phyloP scores from a whole-genome alignment of 2,113 vertebrate species.

The Heterotis niloticus region DNA sequence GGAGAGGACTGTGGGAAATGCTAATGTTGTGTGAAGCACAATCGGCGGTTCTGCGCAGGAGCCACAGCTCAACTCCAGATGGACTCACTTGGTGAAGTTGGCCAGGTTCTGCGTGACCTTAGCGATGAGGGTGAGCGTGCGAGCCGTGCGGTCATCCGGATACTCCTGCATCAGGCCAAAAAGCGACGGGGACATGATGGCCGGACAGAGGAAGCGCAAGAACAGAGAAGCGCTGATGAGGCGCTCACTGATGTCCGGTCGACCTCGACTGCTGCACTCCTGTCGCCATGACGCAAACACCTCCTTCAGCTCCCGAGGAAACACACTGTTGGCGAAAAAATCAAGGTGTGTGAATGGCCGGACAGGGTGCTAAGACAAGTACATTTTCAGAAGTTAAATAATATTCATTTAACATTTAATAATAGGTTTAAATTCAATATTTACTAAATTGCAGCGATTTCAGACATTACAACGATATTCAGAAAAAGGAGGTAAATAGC shows the following conservation, averaged over 20 bases:
- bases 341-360: not conserved
- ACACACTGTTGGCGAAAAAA: slow-evolving; percentile 73
- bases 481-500: too few relatives aligned
- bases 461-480: too few relatives aligned
- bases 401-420: not conserved
- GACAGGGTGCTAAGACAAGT: not conserved
- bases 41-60: too few relatives aligned
- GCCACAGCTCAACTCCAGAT: not conserved
- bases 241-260: slow-evolving; percentile 94
- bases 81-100: slow-evolving; percentile 92
- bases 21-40: too few relatives aligned
- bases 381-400: not conserved
- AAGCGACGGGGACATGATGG: slow-evolving; percentile 97
- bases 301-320: slow-evolving; percentile 93
- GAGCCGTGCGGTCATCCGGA: slow-evolving; percentile 91
- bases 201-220: slow-evolving; percentile 92
- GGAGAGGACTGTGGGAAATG: not conserved
- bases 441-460: not conserved
- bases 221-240: slow-evolving; percentile 96
- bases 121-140: slow-evolving; percentile 94
- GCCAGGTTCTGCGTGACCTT: slow-evolving; percentile 98
- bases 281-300: slow-evolving; percentile 97
- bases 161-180: slow-evolving; percentile 97
- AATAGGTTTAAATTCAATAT: not conserved
- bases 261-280: slow-evolving; percentile 89